Percentiles rank a stretch among this genome's conserved stretches.
Conservation (phyloP, 2,797 vertebrate genomes). For the Chloroceryle amazona region DNA sequence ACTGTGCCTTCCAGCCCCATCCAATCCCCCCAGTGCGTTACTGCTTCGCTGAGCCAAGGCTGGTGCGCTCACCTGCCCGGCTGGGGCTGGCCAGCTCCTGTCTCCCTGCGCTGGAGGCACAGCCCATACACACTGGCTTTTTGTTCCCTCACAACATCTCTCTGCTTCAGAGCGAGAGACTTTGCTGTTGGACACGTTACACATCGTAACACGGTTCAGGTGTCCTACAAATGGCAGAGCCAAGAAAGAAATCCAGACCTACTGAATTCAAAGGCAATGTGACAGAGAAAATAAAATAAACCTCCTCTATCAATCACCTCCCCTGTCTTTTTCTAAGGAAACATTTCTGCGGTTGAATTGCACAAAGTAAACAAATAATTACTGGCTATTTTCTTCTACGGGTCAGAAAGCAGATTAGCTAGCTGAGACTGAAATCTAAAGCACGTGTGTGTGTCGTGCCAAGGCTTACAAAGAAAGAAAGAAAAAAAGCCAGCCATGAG, state of each 20-base stretch:
- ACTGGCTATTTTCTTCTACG: neutral
- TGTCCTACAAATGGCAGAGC: neutral
- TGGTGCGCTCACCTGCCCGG: neutral
- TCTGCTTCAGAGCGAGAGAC: rapidly evolving
- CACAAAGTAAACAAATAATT: slow-evolving; percentile 16
- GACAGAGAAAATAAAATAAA: neutral
- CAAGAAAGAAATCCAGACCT: neutral
- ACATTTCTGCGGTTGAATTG: neutral
- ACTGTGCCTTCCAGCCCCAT: neutral
- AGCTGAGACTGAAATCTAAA: neutral
- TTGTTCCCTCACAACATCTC: neutral
- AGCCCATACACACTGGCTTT: rapidly evolving
- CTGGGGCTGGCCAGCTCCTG: neutral
- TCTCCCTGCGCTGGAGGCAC: rapidly evolving
- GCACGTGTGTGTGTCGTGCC: neutral
- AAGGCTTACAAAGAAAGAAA: neutral
- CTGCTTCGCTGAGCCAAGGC: neutral
- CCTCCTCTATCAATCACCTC: neutral
- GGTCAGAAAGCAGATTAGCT: slow-evolving; percentile 24
- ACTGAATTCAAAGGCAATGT: rapidly evolving
- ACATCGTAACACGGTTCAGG: rapidly evolving
- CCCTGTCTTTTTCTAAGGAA: neutral
- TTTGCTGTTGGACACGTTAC: neutral
- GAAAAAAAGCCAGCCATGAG: neutral
- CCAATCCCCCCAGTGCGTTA: rapidly evolving